Base-by-base conservation (phyloP, 2,113 vertebrate species). In the Pelusios castaneus region DNA sequence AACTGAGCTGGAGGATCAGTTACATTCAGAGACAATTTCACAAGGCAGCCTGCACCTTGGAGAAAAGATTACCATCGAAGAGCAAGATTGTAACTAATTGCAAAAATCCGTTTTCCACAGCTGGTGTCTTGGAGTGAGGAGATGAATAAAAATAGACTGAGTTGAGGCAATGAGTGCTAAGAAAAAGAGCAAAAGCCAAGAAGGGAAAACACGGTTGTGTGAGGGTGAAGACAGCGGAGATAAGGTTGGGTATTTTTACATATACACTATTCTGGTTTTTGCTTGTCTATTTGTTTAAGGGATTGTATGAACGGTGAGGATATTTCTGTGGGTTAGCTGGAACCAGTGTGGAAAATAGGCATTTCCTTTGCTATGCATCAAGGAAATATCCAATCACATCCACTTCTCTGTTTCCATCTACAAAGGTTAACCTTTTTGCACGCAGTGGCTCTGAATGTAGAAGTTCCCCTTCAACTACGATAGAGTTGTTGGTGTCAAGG, bases 81-180 rank as follows among this genome's bases (percentile, higher is more conserved):
- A 92, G n/a, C 75, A 92, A 96, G 93, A 86, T 41, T 91, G 88
- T 70, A 63, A n/a, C 93, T 97, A 96, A 97, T 93, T 97, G 92
- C 67, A 97, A 92, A 96, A 97, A 96, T 86, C 2, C 38, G 80
- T 94, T 91, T 97, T 97, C 94, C 97, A 93, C 94, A 96, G 91
- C 89, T 95, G 81, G 47, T 90, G 58, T 8, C 81, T 76, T 58
- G 80, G 31, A 94, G 75, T 45, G 77, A 31, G 49, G 38, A 24
- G 84, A 70, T 63, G 82, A 93, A 95, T 96, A 87, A 88, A 95
- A 94, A 94, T 55, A 95, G 85, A 89, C 82, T 82, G 86, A 92
- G 78, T 51, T 96, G 89, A 70, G 90, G 92, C 87, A 84, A 79
- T 5, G 84, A 67, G 24, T 54, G 91, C 85, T 93, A 87, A 93